Evolutionary conservation across 2,888 invertebrate genomes (phyloP).

Genomic region (Lysandra bellargus): DNA sequence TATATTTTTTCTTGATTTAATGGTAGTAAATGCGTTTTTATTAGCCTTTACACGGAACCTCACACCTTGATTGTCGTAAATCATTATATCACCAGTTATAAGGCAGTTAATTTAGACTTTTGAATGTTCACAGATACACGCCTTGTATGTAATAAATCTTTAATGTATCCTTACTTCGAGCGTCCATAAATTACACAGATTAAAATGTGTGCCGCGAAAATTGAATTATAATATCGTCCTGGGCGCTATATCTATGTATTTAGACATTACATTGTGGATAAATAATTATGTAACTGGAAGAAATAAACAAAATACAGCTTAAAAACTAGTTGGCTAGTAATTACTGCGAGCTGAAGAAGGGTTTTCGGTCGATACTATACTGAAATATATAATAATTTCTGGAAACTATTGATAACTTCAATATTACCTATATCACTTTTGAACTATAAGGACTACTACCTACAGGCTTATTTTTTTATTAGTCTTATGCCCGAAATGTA

Average conservation of each 20-base stretch:
- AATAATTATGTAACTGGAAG: neutral
- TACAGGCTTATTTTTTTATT: no score
- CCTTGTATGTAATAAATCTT: conserved; percentile 9
- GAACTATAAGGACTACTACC: no score
- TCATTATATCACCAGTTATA: neutral
- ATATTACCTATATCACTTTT: no score
- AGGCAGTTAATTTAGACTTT: conserved; percentile 15
- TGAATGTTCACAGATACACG: conserved; percentile 7
- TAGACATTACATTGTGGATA: neutral
- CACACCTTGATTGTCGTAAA: neutral
- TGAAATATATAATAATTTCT: no score
- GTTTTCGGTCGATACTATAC: no score
- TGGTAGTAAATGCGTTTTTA: no score
- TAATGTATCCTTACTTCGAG: conserved; percentile 18
- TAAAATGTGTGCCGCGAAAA: conserved; percentile 12
- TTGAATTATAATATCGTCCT: conserved; percentile 4
- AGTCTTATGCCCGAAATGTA: no score
- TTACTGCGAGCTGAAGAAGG: neutral
- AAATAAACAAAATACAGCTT: no score
- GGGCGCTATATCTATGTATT: neutral
- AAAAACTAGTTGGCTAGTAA: neutral
- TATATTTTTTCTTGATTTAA: no score
- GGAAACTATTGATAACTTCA: no score
- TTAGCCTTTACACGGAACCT: neutral
- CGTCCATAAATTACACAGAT: conserved; percentile 10